Base-by-base conservation (phyloP, 2,113 vertebrate species). In the Patagioenas fasciata region DNA sequence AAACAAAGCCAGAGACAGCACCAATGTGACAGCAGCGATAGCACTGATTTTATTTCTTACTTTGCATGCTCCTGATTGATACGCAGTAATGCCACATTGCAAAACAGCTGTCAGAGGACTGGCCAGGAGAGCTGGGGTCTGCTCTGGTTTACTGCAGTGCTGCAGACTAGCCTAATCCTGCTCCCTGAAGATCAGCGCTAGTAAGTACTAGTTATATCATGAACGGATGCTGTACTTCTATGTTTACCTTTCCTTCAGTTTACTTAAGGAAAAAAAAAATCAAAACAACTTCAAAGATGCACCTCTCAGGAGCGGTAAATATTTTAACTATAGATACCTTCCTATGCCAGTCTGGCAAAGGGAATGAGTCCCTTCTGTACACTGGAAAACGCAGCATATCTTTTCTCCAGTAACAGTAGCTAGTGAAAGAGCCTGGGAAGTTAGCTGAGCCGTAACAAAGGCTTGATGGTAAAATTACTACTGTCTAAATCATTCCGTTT, bases 161-260 rank as follows among this genome's bases (percentile, higher is more conserved):
- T 75, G 40, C 32, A 38, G 31, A 42, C 9, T 19, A 74, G 50
- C 36, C 57, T 29, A 42, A 48, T 16, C 26, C 66, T n/a, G 29
- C 29, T 64, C 29, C 26, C 7, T 69, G 3, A 40, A 73, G 50
- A 58, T 17, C 0, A 0, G 17, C 0, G 0, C n/a, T 31, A 31
- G 15, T 8, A 50, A 54, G 14, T 42, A 53, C 58, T 44, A 69
- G 54, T 50, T 65, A 20, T 2, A 72, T 8, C 48, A 47, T 5
- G 11, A 64, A 34, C 9, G 58, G 44, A 53, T 54, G 50, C n/a
- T 74, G 5, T 24, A 40, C 7, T 29, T 67, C 48, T 32, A 11
- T 64, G 38, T 47, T 67, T 78, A 34, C 10, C 28, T 34, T 47
- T 67, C 25, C 19, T 82, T 69, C 34, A 31, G 26, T 48, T 86